Conservation (phyloP, 2,888 invertebrate genomes). For the Euplagia quadripunctaria region DNA sequence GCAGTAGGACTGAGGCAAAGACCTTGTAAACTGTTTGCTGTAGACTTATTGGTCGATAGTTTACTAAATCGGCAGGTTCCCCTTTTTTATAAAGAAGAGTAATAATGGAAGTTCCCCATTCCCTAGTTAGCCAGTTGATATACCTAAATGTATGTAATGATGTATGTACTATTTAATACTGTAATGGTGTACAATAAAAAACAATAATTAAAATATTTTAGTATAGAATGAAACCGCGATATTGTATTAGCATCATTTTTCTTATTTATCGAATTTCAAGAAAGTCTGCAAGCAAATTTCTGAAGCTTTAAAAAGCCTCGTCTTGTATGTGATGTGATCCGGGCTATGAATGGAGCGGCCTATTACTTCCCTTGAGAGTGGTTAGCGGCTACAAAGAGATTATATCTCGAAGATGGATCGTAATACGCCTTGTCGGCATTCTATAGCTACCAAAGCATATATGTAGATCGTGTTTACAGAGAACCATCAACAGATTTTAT, state of each 20-base stretch:
- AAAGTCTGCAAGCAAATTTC: background rate
- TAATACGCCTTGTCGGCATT: constrained; percentile 11
- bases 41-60: too few species aligned
- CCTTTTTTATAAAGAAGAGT: too few species aligned
- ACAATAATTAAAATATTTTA: too few species aligned
- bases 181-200: too few species aligned
- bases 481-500: background rate
- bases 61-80: too few species aligned
- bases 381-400: constrained; percentile 21
- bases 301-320: constrained; percentile 12
- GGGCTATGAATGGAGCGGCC: constrained; percentile 11
- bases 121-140: too few species aligned
- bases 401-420: constrained; percentile 20
- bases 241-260: background rate
- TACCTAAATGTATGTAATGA: too few species aligned
- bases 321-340: constrained; percentile 3
- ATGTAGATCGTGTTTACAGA: constrained; percentile 2
- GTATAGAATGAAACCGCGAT: background rate
- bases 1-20: too few species aligned
- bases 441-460: background rate
- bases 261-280: background rate
- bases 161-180: too few species aligned
- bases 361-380: constrained; percentile 15
- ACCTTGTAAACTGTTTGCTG: too few species aligned
- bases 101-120: too few species aligned